Evolutionary conservation across 2,113 vertebrate genomes (phyloP).

Genomic region (Semnornis frantzii): DNA sequence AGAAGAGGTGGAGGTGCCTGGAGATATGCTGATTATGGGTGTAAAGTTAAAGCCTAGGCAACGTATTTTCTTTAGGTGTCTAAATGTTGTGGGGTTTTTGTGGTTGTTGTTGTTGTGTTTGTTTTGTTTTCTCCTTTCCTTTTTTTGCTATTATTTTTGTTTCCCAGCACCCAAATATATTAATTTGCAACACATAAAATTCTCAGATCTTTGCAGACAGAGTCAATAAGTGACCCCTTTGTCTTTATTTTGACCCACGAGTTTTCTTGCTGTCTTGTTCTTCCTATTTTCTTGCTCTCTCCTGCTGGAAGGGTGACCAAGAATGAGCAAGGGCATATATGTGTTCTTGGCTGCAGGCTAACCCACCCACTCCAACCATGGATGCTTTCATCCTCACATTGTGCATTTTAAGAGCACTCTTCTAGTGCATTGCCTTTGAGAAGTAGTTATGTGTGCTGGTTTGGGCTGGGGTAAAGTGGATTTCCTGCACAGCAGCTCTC

Average conservation of each 20-base stretch:
- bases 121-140: background rate
- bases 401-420: background rate
- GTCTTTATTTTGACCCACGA: background rate
- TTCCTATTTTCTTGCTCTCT: background rate
- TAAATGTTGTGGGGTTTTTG: background rate
- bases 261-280: fast-evolving
- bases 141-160: background rate
- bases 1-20: background rate
- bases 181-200: background rate
- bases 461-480: background rate
- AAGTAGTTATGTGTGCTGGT: background rate
- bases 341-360: background rate
- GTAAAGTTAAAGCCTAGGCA: background rate
- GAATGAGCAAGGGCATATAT: background rate
- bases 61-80: background rate
- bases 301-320: background rate
- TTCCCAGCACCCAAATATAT: background rate
- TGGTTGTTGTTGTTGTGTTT: too few relatives aligned
- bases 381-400: background rate
- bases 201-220: background rate
- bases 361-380: background rate
- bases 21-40: background rate
- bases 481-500: background rate
- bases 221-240: background rate
- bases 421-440: background rate